These are phyloP conservation scores for Melanchra persicariae DNA, from an alignment of 2,888 invertebrate species.

Conservation along the genomic window DNA sequence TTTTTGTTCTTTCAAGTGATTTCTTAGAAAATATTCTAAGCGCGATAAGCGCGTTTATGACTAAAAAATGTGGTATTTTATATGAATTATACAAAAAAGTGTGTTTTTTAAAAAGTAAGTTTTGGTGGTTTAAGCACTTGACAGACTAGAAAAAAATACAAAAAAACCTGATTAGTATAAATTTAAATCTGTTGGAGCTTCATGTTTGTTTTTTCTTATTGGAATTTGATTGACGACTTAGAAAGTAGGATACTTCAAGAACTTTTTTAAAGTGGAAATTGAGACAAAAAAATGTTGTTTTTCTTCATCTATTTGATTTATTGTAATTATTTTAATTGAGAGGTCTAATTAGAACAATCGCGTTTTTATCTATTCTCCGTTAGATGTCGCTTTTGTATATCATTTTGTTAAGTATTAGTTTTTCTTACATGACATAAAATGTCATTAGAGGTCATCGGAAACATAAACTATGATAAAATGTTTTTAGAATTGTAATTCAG, in stretches of 20 bases:
- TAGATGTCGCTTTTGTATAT: slow-evolving; percentile 59
- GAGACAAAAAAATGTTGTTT: not conserved
- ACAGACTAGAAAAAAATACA: not conserved
- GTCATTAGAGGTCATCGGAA: slow-evolving; percentile 57
- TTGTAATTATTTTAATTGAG: not conserved
- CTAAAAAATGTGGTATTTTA: not conserved
- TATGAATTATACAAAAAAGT: not conserved
- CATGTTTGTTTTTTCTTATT: slow-evolving; percentile 5
- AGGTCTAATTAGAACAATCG: slow-evolving; percentile 41
- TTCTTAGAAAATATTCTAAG: not conserved
- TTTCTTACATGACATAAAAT: slow-evolving; percentile 43
- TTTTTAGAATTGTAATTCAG: slow-evolving; percentile 15
- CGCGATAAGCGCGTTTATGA: not conserved
- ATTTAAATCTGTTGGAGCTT: not conserved
- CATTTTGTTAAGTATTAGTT: slow-evolving; percentile 2
- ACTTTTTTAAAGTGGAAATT: not conserved
- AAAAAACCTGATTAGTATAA: not conserved
- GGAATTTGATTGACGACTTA: not conserved
- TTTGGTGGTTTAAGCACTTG: fast-evolving
- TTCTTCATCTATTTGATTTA: not conserved
- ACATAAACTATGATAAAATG: not conserved
- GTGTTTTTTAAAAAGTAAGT: not conserved
- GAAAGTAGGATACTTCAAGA: not conserved
- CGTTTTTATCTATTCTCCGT: slow-evolving; percentile 47
- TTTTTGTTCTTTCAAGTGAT: slow-evolving; percentile 15